Percentiles rank a stretch among this genome's conserved stretches.
phyloP scores from a whole-genome alignment of 2,797 vertebrate species.

The Chaunax sp. region DNA sequence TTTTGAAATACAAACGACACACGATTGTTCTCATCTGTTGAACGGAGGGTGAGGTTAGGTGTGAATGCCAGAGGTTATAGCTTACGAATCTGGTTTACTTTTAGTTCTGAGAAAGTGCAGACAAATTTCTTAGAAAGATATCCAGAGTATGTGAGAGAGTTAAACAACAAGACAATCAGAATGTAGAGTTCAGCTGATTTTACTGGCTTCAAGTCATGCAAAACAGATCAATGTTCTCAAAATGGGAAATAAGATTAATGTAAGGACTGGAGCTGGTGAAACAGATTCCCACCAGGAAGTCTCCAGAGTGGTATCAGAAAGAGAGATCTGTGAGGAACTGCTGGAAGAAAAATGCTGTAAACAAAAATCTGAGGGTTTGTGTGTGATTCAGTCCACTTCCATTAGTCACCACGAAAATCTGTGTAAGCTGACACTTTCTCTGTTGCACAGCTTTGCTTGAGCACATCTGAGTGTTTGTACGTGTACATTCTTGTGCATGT shows the following conservation, averaged over 20 bases:
- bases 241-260: conserved; percentile 19
- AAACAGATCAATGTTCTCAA: conserved; percentile 6
- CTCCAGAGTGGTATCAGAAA: conserved; percentile 26
- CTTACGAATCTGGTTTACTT: conserved; percentile 28
- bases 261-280: conserved; percentile 5
- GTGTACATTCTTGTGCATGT: conserved; percentile 54
- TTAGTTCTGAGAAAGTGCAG: conserved; percentile 16
- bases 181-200: conserved; percentile 9
- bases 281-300: conserved; percentile 27
- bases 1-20: conserved; percentile 59
- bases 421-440: conserved; percentile 42
- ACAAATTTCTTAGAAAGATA: conserved; percentile 16
- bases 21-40: conserved; percentile 38
- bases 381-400: conserved; percentile 32
- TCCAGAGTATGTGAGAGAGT: conserved; percentile 10
- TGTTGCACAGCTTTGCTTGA: conserved; percentile 23
- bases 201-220: conserved; percentile 11
- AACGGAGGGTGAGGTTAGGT: conserved; percentile 18
- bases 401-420: conserved; percentile 33
- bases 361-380: conserved; percentile 24
- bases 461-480: conserved; percentile 42
- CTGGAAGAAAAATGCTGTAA: conserved; percentile 40
- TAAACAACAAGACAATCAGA: conserved; percentile 20
- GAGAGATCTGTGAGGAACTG: conserved; percentile 39
- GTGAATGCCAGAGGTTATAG: conserved; percentile 30